Base-by-base conservation (phyloP, 1,140 invertebrate species). In the Drosophila fuyamai region DNA sequence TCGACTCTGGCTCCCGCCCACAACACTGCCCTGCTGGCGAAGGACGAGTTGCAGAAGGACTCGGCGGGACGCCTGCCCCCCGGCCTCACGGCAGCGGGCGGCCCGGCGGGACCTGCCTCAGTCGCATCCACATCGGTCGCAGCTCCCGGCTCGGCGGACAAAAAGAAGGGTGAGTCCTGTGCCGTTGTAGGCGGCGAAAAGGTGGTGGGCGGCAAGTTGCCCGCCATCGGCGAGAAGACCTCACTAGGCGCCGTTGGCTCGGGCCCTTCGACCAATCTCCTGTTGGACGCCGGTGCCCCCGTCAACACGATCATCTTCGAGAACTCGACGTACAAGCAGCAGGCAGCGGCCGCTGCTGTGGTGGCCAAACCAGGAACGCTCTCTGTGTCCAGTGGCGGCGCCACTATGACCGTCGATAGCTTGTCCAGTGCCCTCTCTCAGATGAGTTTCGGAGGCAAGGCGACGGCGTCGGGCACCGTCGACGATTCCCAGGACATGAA, bases 271-370 rank as follows among this genome's bases (percentile, higher is more conserved):
- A 32, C 54, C 13, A 73, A 23, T 40, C 59, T 63, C 0, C 44
- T 91, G 8, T 51, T 92, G 9, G 82, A 92, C n/a, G 86, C 84
- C 41, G 86, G 81, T 14, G 78, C 96, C 1, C 96, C 97, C 1
- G 96, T 97, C 13, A 96, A 97, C 86, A 98, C 97, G 0, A 96
- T 98, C 38, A 97, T 98, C 62, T 98, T 98, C 91, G 97, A 98
- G 91, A 98, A 98, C 92, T 98, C 97, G 0, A 98, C 98, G 91
- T 97, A 96, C 84, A 96, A 97, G 93, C 94, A 95, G 54, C 57
- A 76, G 41, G 74, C 74, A 35, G 61, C 62, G 9, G 60, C 71
- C 7, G 58, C 76, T 38, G 60, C 65, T 16, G 81, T 75, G 23
- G 75, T 77, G 16, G 47, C 70, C 12, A 82, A 86, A 58, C 74